Evolutionary conservation across 2,797 vertebrate genomes (phyloP), one percentile per base, ranked within the genome.

Genomic region (Cuculus canorus): DNA sequence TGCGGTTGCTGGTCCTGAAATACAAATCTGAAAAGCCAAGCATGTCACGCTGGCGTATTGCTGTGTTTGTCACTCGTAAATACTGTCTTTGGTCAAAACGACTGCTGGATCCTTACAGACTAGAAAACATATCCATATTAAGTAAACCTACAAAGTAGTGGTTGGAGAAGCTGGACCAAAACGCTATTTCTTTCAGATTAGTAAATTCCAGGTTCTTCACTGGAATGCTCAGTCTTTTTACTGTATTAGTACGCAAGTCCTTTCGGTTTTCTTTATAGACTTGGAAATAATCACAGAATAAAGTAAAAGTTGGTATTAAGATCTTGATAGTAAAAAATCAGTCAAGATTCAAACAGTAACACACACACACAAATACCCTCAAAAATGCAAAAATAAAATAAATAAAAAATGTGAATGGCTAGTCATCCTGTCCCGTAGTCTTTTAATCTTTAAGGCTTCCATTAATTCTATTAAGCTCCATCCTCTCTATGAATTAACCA

Each of bases 241-340:
- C 16, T 68, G 59, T 22, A 41, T 11, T 73, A 25, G 25, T 50
- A 86, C 18, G 4, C 18, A 80, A 41, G 19, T 13, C 32, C 30
- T 73, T 54, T 79, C n/a, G 50, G 50, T 84, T 82, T 82, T 96
- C 93, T 95, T 93, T 70, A 52, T 65, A 66, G 80, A 84, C 66
- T 84, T 94, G 83, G 78, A 97, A 97, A 96, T 90, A 97, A 92
- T 77, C 54, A 71, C 30, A 85, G 71, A 95, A 95, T 89, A 95
- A 91, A 82, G 95, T 78, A 86, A 32, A 94, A 82, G 57, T 53
- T 25, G 78, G 75, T 86, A 53, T 73, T 97, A 54, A 83, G 80
- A 73, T 95, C 89, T 96, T 96, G 94, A 92, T 69, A 94, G 86
- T 93, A 97, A 96, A 69, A 96, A 95, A 96, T 86, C 64, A 96